Percentiles rank a stretch among this genome's conserved stretches.
Conservation (phyloP, 2,888 invertebrate genomes). For the Ernsta delagoae region DNA sequence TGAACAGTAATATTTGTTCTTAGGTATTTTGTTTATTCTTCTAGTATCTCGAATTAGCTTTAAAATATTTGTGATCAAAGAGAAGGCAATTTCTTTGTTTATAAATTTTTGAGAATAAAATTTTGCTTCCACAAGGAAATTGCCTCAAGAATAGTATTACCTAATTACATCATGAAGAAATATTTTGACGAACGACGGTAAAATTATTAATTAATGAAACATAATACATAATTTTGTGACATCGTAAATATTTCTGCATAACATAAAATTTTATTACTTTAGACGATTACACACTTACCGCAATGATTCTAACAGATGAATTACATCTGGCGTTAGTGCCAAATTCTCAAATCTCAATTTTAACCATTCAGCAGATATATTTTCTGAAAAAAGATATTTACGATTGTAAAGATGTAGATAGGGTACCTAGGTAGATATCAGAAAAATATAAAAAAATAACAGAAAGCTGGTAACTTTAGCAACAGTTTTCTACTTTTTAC, state of each 20-base stretch:
- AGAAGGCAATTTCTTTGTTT: slow-evolving; percentile 35
- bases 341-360: slow-evolving; percentile 91
- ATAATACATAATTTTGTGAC: not conserved
- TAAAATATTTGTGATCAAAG: slow-evolving; percentile 9
- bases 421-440: no score
- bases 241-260: slow-evolving; percentile 77
- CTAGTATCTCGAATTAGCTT: slow-evolving; percentile 35
- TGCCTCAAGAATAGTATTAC: slow-evolving; percentile 40
- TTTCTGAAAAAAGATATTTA: slow-evolving; percentile 76
- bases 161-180: slow-evolving; percentile 74
- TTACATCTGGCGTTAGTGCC: slow-evolving; percentile 87
- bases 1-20: not conserved
- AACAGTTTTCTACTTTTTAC: no score
- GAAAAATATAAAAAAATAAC: no score
- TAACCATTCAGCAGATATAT: slow-evolving; percentile 91
- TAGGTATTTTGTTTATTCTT: not conserved
- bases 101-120: not conserved
- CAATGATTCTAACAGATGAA: slow-evolving; percentile 88
- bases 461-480: no score
- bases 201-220: not conserved
- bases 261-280: slow-evolving; percentile 53
- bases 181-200: slow-evolving; percentile 51
- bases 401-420: no score
- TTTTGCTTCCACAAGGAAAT: slow-evolving; percentile 49
- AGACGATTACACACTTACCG: slow-evolving; percentile 70